Evolutionary conservation across 1,140 invertebrate genomes (phyloP).

Genomic region (Drosophila ironensis): DNA sequence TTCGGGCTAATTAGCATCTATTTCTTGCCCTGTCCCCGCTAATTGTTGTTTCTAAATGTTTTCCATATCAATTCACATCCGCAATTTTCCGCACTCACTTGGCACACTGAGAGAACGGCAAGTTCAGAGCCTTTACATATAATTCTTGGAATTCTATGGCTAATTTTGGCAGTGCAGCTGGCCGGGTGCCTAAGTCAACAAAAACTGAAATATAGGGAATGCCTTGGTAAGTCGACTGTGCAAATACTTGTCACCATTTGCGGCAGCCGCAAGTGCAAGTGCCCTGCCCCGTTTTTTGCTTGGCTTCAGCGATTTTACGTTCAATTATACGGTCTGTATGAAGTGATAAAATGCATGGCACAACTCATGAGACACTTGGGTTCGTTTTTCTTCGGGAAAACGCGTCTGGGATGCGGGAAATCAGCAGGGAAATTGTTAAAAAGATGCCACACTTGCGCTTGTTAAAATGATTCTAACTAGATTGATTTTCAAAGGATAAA

Average conservation of each 20-base stretch:
- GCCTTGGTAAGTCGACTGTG: slow-evolving; percentile 59
- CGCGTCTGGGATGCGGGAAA: neutral
- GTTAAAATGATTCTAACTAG: too few species aligned
- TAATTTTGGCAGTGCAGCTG: slow-evolving; percentile 19
- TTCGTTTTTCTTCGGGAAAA: neutral
- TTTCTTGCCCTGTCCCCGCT: slow-evolving; percentile 38
- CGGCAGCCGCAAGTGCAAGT: slow-evolving; percentile 39
- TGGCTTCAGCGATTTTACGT: slow-evolving; percentile 69
- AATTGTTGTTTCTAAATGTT: slow-evolving; percentile 63
- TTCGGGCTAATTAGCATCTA: slow-evolving; percentile 57
- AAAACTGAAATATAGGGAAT: slow-evolving; percentile 9
- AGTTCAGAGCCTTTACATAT: neutral
- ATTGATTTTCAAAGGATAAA: too few species aligned
- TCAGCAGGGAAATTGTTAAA: too few species aligned
- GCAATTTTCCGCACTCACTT: slow-evolving; percentile 3
- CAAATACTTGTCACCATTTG: slow-evolving; percentile 76
- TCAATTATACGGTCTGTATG: slow-evolving; percentile 78
- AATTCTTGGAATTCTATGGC: neutral
- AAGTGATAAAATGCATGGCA: slow-evolving; percentile 75
- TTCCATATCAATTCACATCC: slow-evolving; percentile 47
- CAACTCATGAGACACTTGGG: slow-evolving; percentile 22
- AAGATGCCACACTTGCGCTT: too few species aligned
- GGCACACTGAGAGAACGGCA: neutral
- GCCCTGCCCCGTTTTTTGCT: too few species aligned
- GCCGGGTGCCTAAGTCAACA: slow-evolving; percentile 54